A percentile compares a stretch with the other conserved stretches of the same genome.
Evolutionary conservation across 2,797 vertebrate species (phyloP).

Genomic region (Lithobates sylvaticus): DNA sequence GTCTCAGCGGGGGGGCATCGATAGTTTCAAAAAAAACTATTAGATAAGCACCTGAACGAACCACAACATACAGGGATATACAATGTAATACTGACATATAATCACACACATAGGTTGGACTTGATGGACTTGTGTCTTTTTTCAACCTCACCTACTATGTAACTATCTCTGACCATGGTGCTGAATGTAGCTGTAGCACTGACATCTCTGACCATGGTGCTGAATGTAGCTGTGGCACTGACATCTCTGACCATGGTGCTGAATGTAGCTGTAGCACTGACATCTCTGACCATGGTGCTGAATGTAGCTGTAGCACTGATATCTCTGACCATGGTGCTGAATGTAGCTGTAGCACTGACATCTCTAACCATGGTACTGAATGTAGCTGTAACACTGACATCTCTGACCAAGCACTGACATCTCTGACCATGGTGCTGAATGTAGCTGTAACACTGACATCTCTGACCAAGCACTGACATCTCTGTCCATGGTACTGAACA

Average conservation of each 20-base stretch:
- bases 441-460: too few relatives aligned
- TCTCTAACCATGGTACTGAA: not conserved
- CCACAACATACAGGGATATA: too few relatives aligned
- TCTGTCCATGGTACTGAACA: not conserved
- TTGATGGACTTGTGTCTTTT: too few relatives aligned
- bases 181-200: not conserved
- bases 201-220: not conserved
- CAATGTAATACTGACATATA: too few relatives aligned
- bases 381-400: too few relatives aligned
- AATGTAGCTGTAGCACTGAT: not conserved
- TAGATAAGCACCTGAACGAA: too few relatives aligned
- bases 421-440: slow-evolving; percentile 5
- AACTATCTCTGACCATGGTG: slow-evolving; percentile 11
- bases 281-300: slow-evolving; percentile 6
- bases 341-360: too few relatives aligned
- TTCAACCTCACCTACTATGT: too few relatives aligned
- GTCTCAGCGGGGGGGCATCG: too few relatives aligned
- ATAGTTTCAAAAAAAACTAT: too few relatives aligned
- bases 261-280: too few relatives aligned
- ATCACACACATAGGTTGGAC: too few relatives aligned
- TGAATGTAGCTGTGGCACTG: not conserved
- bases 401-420: not conserved
- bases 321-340: slow-evolving; percentile 15
- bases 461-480: not conserved
- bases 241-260: slow-evolving; percentile 1